These are phyloP conservation scores for Omphaloscelis lunosa DNA, from an alignment of 2,888 invertebrate species.

Conservation along the genomic window DNA sequence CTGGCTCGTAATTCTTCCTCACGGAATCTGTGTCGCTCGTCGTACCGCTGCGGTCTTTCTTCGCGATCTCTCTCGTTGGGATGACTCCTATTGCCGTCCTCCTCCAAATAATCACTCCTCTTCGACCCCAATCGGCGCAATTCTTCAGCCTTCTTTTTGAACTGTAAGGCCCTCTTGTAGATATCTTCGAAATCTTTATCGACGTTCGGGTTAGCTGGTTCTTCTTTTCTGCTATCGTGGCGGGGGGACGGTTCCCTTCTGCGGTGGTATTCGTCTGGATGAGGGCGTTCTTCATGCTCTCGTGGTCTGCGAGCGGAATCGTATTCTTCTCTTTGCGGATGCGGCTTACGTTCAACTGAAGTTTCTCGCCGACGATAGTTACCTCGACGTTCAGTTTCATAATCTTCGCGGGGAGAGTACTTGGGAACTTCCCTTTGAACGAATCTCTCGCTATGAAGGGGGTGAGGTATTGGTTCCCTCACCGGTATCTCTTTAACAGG, in stretches of 20 bases:
- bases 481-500: slow-evolving; percentile 55
- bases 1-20: slow-evolving; percentile 53
- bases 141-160: slow-evolving; percentile 81
- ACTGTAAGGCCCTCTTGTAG: slow-evolving; percentile 81
- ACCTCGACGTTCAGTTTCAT: slow-evolving; percentile 55
- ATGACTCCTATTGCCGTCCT: slow-evolving; percentile 56
- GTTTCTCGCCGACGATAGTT: slow-evolving; percentile 51
- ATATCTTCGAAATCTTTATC: slow-evolving; percentile 84
- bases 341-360: slow-evolving; percentile 54
- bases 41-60: slow-evolving; percentile 47
- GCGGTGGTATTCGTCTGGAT: slow-evolving; percentile 60
- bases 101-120: slow-evolving; percentile 60
- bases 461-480: slow-evolving; percentile 43
- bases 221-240: slow-evolving; percentile 60
- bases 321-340: slow-evolving; percentile 48
- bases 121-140: slow-evolving; percentile 70
- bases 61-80: slow-evolving; percentile 61
- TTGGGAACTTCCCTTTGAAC: slow-evolving; percentile 59
- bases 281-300: slow-evolving; percentile 64
- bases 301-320: slow-evolving; percentile 44
- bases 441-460: slow-evolving; percentile 51
- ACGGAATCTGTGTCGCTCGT: slow-evolving; percentile 54
- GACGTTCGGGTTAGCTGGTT: slow-evolving; percentile 62
- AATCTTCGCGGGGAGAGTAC: slow-evolving; percentile 56
- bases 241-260: slow-evolving; percentile 64